These are phyloP conservation scores for Chaunax sp. DNA, from an alignment of 2,797 vertebrate species.

Conservation along the genomic window DNA sequence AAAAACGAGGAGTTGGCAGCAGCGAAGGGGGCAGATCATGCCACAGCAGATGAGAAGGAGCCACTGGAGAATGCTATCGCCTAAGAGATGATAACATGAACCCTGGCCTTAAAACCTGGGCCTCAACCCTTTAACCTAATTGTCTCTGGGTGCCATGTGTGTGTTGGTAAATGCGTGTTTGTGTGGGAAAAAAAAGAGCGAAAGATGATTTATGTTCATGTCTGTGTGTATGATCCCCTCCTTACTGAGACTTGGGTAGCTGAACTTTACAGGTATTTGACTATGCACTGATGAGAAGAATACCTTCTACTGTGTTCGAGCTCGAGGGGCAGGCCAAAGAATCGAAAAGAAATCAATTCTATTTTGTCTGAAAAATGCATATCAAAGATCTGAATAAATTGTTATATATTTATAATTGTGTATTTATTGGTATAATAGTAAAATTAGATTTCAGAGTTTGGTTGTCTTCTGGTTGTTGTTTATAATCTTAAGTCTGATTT, in stretches of 20 bases:
- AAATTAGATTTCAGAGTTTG: slow-evolving; percentile 57
- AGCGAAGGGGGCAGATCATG: slow-evolving; percentile 66
- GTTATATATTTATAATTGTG: slow-evolving; percentile 77
- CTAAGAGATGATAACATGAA: slow-evolving; percentile 68
- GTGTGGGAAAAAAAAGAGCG: slow-evolving; percentile 18
- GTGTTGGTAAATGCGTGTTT: slow-evolving; percentile 46
- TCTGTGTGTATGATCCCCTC: slow-evolving; percentile 36
- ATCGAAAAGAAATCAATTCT: slow-evolving; percentile 63
- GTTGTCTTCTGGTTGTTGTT: slow-evolving; percentile 61
- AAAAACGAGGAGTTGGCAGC: slow-evolving; percentile 80
- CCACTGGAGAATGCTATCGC: slow-evolving; percentile 83
- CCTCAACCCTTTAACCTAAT: slow-evolving; percentile 74
- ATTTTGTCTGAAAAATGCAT: slow-evolving; percentile 66
- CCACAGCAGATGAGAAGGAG: slow-evolving; percentile 83
- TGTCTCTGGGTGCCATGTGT: slow-evolving; percentile 48
- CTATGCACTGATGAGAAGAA: slow-evolving; percentile 76
- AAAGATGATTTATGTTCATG: slow-evolving; percentile 34
- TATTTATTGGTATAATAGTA: slow-evolving; percentile 69
- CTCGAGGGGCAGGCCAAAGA: slow-evolving; percentile 73
- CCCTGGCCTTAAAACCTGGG: slow-evolving; percentile 48
- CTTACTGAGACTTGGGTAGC: slow-evolving; percentile 70
- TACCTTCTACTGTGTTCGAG: slow-evolving; percentile 46
- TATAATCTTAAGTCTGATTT: slow-evolving; percentile 54
- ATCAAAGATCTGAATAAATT: slow-evolving; percentile 61
- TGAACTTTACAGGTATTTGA: slow-evolving; percentile 71